Percentiles rank a stretch among this genome's conserved stretches.
Conservation (phyloP, 2,797 vertebrate genomes). For the Anolis apletophallus region DNA sequence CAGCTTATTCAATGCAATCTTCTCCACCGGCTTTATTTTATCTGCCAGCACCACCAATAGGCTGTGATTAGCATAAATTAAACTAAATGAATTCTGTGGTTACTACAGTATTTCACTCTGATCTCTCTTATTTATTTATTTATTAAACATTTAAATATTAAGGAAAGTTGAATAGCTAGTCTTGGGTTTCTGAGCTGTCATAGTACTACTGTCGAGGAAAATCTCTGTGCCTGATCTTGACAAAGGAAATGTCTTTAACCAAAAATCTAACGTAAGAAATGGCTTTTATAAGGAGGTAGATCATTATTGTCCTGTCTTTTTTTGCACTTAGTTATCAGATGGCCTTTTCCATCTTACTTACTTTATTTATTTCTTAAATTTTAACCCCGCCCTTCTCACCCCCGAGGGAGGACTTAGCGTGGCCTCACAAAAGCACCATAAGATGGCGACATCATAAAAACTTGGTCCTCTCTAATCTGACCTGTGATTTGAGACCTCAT, state of each 20-base stretch:
- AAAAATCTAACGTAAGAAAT: background rate
- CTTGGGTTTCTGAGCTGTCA: background rate
- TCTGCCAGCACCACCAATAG: slow-evolving; percentile 75
- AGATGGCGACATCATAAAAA: too few species aligned
- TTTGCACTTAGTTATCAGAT: background rate
- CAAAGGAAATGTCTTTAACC: background rate
- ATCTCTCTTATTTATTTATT: slow-evolving; percentile 67
- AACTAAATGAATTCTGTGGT: slow-evolving; percentile 76
- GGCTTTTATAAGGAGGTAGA: background rate
- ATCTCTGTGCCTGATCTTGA: background rate
- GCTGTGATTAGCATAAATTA: slow-evolving; percentile 82
- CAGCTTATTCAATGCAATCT: slow-evolving; percentile 73
- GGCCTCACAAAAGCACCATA: too few species aligned
- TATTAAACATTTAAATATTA: slow-evolving; percentile 72
- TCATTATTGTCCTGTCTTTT: background rate
- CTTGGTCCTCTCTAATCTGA: too few species aligned
- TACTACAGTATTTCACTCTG: slow-evolving; percentile 78
- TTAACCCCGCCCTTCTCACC: too few species aligned
- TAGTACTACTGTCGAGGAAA: background rate
- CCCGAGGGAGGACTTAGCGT: too few species aligned
- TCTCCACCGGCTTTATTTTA: slow-evolving; percentile 79
- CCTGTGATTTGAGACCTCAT: too few species aligned
- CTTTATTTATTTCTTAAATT: too few species aligned
- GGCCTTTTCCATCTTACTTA: too few species aligned
- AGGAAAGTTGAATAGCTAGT: slow-evolving; percentile 60